A percentile compares a stretch with the other conserved stretches of the same genome.
Evolutionary conservation across 2,113 vertebrate genomes (phyloP).

Genomic region (Aegithalos caudatus): DNA sequence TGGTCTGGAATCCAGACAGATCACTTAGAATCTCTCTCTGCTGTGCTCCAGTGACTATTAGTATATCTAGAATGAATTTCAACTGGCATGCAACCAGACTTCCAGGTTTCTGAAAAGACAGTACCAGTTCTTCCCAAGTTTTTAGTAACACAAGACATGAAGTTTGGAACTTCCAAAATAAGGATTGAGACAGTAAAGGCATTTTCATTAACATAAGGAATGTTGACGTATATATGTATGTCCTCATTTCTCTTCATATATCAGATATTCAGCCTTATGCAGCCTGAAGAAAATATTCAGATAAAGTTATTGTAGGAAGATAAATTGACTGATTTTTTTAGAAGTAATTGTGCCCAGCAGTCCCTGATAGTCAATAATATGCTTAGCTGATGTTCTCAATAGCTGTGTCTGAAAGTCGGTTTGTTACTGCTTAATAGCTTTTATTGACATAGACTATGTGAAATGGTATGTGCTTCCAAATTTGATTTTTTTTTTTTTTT

Average conservation of each 20-base stretch:
- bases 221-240: neutral
- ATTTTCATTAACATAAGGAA: neutral
- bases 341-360: neutral
- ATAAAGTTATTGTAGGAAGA: neutral
- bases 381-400: neutral
- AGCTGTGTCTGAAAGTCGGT: neutral
- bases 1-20: neutral
- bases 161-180: neutral
- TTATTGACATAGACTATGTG: neutral
- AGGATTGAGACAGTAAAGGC: neutral
- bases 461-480: neutral
- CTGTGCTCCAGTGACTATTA: neutral
- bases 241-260: neutral
- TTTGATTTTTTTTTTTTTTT: neutral
- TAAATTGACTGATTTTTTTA: neutral
- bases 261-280: neutral
- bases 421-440: slow-evolving; percentile 6
- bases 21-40: neutral
- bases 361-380: neutral
- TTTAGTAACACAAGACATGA: neutral
- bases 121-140: neutral
- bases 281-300: neutral
- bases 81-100: neutral
- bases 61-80: neutral
- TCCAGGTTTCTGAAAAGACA: neutral